Evolutionary conservation across 1,140 invertebrate genomes (phyloP).

Genomic region (Papilio glaucus): DNA sequence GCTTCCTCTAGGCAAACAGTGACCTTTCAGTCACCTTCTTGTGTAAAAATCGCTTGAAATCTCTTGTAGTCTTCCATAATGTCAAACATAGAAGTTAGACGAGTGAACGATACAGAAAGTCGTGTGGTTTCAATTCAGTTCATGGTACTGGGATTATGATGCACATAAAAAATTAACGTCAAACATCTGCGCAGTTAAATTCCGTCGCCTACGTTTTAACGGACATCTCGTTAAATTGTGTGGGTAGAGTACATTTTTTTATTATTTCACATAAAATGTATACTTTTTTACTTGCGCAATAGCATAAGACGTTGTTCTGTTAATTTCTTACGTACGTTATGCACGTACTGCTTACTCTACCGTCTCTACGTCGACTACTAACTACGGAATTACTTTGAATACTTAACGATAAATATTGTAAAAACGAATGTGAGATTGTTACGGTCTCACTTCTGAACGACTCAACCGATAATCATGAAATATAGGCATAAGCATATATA

Average conservation of each 20-base stretch:
- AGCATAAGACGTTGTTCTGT: neutral
- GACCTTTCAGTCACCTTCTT: too few relatives aligned
- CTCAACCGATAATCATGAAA: too few relatives aligned
- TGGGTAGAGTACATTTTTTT: neutral
- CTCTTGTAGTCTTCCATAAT: too few relatives aligned
- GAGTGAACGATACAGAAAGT: neutral
- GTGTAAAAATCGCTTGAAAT: too few relatives aligned
- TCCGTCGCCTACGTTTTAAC: conserved; percentile 15
- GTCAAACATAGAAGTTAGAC: too few relatives aligned
- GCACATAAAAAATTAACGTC: conserved; percentile 19
- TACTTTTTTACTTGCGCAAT: neutral
- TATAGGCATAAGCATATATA: too few relatives aligned
- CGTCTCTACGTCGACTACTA: too few relatives aligned
- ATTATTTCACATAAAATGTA: conserved; percentile 19
- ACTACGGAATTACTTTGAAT: too few relatives aligned
- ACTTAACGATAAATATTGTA: too few relatives aligned
- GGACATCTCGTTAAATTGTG: conserved; percentile 10
- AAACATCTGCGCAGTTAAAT: conserved; percentile 10
- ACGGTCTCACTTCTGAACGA: too few relatives aligned
- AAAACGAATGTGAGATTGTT: too few relatives aligned
- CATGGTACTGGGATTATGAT: conserved; percentile 1
- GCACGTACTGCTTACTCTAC: neutral
- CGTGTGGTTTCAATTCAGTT: neutral
- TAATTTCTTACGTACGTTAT: neutral
- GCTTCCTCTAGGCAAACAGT: too few relatives aligned